Percentiles rank a stretch among this genome's conserved stretches.
phyloP scores from a whole-genome alignment of 2,888 invertebrate genomes.

The Pseudococcus viburni region DNA sequence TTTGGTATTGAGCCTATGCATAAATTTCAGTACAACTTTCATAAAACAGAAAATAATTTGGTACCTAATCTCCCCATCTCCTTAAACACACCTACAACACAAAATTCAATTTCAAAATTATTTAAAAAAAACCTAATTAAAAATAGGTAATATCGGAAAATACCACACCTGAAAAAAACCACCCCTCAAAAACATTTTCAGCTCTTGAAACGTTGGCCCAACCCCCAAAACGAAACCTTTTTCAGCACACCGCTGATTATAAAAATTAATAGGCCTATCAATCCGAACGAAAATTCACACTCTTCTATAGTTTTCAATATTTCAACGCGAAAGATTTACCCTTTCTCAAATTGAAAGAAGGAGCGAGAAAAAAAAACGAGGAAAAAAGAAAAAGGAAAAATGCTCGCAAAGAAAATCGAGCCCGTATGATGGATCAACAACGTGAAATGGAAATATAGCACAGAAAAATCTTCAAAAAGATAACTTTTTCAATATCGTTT shows the following conservation, averaged over 20 bases:
- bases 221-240: background rate
- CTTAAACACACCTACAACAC: too few relatives aligned
- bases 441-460: conserved; percentile 43
- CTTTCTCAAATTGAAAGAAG: background rate
- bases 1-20: too few relatives aligned
- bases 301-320: conserved; percentile 2
- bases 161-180: too few relatives aligned
- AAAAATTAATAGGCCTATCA: conserved; percentile 35
- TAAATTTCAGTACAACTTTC: too few relatives aligned
- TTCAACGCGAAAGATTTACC: background rate
- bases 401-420: conserved; percentile 13
- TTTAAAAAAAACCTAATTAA: too few relatives aligned
- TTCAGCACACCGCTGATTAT: background rate
- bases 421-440: conserved; percentile 54
- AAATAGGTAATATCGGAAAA: too few relatives aligned
- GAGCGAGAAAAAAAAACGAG: background rate
- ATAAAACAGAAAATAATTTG: too few relatives aligned
- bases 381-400: conserved; percentile 29
- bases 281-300: conserved; percentile 14
- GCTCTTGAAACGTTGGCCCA: background rate
- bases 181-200: background rate
- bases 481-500: conserved; percentile 61
- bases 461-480: conserved; percentile 54
- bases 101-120: too few relatives aligned
- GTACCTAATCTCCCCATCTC: too few relatives aligned